phyloP scores from a whole-genome alignment of 2,113 vertebrate species.

The Sisor rabdophorus region DNA sequence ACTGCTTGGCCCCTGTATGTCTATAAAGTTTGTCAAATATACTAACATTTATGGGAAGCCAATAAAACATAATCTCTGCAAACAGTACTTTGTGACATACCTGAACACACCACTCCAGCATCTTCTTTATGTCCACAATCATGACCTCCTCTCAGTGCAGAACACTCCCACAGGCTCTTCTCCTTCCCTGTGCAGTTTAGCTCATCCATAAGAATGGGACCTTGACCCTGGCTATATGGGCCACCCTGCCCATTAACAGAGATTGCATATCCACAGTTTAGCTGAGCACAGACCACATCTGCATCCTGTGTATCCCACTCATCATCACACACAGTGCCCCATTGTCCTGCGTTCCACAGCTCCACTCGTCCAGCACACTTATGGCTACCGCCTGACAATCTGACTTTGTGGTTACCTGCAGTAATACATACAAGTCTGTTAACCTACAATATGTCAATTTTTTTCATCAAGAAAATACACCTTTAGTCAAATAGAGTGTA shows the following conservation, averaged over 20 bases:
- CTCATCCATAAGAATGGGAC: conserved; percentile 61
- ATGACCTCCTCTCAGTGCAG: background rate
- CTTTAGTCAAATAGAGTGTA: background rate
- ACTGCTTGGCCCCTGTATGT: too few relatives aligned
- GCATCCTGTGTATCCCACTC: conserved; percentile 63
- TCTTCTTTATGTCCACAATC: conserved; percentile 73
- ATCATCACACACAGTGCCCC: conserved; percentile 72
- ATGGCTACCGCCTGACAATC: conserved; percentile 52
- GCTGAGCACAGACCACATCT: conserved; percentile 63
- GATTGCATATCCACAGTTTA: conserved; percentile 64
- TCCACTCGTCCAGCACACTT: conserved; percentile 69
- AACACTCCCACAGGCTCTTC: conserved; percentile 63
- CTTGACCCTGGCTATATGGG: conserved; percentile 55
- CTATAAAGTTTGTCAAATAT: background rate
- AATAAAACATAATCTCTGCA: background rate
- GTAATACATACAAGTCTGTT: conserved; percentile 1
- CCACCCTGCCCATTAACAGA: conserved; percentile 56
- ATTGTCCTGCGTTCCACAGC: conserved; percentile 49
- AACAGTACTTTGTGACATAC: conserved; percentile 41
- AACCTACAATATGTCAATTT: background rate
- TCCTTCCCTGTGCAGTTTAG: conserved; percentile 68
- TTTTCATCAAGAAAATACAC: background rate
- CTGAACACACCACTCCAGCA: conserved; percentile 70
- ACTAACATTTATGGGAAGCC: background rate
- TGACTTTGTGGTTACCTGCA: conserved; percentile 51